phyloP scores from a whole-genome alignment of 2,888 invertebrate species.

The Salticus scenicus region DNA sequence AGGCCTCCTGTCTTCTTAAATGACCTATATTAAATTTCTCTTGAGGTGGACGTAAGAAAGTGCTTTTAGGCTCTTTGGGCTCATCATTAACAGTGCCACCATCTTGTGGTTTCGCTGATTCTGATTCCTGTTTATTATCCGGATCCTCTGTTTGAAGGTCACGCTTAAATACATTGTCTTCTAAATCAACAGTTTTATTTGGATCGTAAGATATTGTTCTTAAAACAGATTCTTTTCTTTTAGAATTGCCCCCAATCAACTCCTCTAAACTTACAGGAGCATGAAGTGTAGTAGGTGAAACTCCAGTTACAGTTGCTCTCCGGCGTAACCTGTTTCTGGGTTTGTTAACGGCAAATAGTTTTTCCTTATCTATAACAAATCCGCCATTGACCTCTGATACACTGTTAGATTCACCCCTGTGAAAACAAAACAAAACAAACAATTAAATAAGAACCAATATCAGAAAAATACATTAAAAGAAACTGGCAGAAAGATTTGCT shows the following conservation, averaged over 20 bases:
- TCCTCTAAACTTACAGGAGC: constrained; percentile 81
- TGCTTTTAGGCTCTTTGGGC: constrained; percentile 32
- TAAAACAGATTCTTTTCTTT: constrained; percentile 69
- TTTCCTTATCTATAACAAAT: constrained; percentile 54
- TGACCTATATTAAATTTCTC: constrained; percentile 52
- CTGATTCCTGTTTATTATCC: constrained; percentile 18
- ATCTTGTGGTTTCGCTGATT: background rate
- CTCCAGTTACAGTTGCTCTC: constrained; percentile 91
- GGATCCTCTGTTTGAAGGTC: constrained; percentile 27
- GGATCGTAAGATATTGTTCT: constrained; percentile 72
- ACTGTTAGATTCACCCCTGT: constrained; percentile 56
- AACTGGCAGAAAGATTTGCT: too few species aligned
- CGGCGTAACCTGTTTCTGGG: constrained; percentile 84
- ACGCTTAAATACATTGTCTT: constrained; percentile 59
- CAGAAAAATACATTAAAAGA: too few species aligned
- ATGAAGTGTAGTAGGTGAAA: constrained; percentile 81
- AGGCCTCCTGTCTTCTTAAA: constrained; percentile 49
- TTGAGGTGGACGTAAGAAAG: constrained; percentile 52
- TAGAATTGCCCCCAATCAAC: constrained; percentile 64
- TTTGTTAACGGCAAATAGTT: constrained; percentile 47
- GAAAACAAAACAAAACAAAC: too few species aligned
- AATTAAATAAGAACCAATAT: too few species aligned
- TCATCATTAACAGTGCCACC: constrained; percentile 18
- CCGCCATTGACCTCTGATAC: constrained; percentile 49
- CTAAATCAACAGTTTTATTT: constrained; percentile 58